These are phyloP conservation scores for Anthopleura xanthogrammica DNA, from an alignment of 92 coral and sea anemone species.

Conservation along the genomic window DNA sequence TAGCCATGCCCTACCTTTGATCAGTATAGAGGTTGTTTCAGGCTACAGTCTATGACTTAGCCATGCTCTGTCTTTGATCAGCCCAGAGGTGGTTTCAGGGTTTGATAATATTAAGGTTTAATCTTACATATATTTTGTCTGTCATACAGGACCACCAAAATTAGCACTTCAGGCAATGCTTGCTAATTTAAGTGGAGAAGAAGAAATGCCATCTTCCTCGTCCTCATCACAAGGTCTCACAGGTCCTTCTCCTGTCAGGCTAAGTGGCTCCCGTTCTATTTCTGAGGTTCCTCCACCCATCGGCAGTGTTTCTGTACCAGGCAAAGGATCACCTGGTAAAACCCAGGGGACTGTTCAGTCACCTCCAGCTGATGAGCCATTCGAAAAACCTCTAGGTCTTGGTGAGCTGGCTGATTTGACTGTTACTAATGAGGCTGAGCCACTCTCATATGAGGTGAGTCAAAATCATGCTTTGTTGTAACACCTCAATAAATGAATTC, in stretches of 20 bases:
- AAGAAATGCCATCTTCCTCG: conserved; percentile 54
- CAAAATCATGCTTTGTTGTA: too few species aligned
- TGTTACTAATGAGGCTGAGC: conserved; percentile 94
- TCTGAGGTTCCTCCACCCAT: conserved; percentile 95
- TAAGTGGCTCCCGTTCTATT: conserved; percentile 84
- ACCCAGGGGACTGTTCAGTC: conserved; percentile 44
- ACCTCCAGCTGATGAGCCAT: conserved; percentile 69
- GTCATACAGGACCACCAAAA: conserved; percentile 78
- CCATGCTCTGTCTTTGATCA: too few species aligned
- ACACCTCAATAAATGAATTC: too few species aligned
- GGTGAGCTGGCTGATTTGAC: conserved; percentile 98
- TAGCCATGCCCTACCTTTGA: too few species aligned
- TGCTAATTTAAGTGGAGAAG: conserved; percentile 93
- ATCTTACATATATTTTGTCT: too few species aligned
- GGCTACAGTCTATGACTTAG: too few species aligned
- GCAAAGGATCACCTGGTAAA: conserved; percentile 52
- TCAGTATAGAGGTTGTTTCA: too few species aligned
- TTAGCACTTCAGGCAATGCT: conserved; percentile 93
- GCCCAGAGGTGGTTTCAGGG: too few species aligned
- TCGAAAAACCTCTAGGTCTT: conserved; percentile 81
- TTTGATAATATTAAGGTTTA: too few species aligned
- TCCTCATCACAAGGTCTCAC: conserved; percentile 63
- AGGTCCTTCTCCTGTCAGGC: conserved; percentile 90
- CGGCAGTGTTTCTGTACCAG: conserved; percentile 76
- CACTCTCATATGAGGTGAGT: conserved; percentile 82